Evolutionary conservation across 1,140 invertebrate species (phyloP).

Genomic region (Drosophila santomea): DNA sequence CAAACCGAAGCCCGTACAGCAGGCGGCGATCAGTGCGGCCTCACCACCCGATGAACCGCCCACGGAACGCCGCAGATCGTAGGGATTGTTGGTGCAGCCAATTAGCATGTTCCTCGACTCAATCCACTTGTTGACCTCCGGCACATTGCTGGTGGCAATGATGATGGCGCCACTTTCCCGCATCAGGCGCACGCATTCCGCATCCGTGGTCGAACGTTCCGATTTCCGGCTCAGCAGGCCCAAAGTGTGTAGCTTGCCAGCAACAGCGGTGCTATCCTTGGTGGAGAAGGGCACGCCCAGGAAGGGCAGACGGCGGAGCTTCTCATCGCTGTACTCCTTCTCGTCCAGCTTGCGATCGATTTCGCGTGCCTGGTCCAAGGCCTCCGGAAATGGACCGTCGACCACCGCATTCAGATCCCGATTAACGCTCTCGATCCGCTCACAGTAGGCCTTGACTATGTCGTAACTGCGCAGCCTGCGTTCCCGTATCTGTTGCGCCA

Average conservation of each 20-base stretch:
- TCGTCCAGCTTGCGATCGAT: slow-evolving; percentile 89
- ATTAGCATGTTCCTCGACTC: slow-evolving; percentile 96
- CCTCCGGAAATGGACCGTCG: slow-evolving; percentile 90
- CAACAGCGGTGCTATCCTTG: slow-evolving; percentile 87
- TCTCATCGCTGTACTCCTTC: slow-evolving; percentile 85
- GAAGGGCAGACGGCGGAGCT: slow-evolving; percentile 89
- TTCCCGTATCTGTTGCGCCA: slow-evolving; percentile 89
- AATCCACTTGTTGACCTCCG: slow-evolving; percentile 91
- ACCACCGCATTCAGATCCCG: slow-evolving; percentile 92
- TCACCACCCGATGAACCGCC: slow-evolving; percentile 95
- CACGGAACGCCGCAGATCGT: slow-evolving; percentile 91
- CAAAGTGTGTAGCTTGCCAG: slow-evolving; percentile 89
- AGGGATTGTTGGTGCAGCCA: slow-evolving; percentile 97
- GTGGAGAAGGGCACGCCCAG: slow-evolving; percentile 93
- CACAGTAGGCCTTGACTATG: slow-evolving; percentile 90
- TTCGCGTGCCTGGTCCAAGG: slow-evolving; percentile 90
- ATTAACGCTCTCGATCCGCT: slow-evolving; percentile 92
- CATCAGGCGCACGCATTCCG: slow-evolving; percentile 90
- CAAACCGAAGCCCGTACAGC: slow-evolving; percentile 94
- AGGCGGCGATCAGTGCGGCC: slow-evolving; percentile 89
- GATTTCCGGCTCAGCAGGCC: slow-evolving; percentile 87
- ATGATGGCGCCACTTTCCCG: slow-evolving; percentile 94
- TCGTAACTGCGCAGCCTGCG: slow-evolving; percentile 88
- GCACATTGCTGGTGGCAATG: slow-evolving; percentile 96
- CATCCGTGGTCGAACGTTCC: slow-evolving; percentile 89